phyloP scores from a whole-genome alignment of 2,113 vertebrate species.

The Puffinus mauretanicus region DNA sequence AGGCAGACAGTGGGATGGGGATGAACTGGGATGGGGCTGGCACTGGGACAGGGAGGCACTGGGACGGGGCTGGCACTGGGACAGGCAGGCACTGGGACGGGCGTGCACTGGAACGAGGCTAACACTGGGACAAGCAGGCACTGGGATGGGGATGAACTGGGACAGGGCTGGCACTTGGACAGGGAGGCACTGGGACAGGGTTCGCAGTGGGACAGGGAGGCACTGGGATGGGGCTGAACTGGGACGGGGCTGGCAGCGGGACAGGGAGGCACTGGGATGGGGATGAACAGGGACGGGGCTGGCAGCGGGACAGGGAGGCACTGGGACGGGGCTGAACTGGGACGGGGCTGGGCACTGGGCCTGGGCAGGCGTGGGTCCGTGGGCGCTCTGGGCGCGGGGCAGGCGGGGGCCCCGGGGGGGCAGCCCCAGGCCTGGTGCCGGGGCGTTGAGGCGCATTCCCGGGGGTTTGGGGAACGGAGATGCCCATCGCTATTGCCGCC shows the following conservation, averaged over 20 bases:
- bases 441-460: too few species aligned
- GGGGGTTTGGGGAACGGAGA: neutral
- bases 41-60: too few species aligned
- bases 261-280: neutral
- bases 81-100: too few species aligned
- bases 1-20: neutral
- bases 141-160: neutral
- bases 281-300: neutral
- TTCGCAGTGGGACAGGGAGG: too few species aligned
- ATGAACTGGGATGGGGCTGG: neutral
- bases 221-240: too few species aligned
- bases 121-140: too few species aligned
- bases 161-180: neutral
- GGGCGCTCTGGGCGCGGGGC: too few species aligned
- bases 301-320: too few species aligned
- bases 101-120: neutral
- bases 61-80: too few species aligned
- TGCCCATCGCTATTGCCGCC: rapidly evolving
- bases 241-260: too few species aligned
- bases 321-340: neutral
- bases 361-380: neutral
- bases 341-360: too few species aligned
- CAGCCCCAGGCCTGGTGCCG: neutral
- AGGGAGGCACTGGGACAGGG: neutral
- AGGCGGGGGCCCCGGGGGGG: neutral